A percentile compares a stretch with the other conserved stretches of the same genome.
phyloP scores from a whole-genome alignment of 2,113 vertebrate species.

The Vimba vimba region DNA sequence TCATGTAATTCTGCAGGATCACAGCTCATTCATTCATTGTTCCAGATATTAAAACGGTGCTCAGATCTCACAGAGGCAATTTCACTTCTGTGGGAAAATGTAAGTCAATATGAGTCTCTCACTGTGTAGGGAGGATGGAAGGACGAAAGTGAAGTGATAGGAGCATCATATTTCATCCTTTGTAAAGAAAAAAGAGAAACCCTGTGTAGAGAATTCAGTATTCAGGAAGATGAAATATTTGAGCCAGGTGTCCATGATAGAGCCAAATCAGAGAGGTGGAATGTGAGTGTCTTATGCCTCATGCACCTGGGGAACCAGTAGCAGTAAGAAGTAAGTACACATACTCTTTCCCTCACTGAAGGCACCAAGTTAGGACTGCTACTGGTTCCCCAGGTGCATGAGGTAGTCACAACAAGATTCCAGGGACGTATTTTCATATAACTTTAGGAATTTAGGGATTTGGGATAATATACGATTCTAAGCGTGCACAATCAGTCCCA shows the following conservation, averaged over 20 bases:
- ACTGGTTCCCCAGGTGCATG: not conserved
- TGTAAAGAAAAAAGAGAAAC: not conserved
- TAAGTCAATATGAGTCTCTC: slow-evolving; percentile 48
- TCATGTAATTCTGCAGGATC: slow-evolving; percentile 9
- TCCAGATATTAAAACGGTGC: slow-evolving; percentile 21
- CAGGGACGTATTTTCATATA: not conserved
- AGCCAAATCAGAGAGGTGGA: not conserved
- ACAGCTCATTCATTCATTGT: slow-evolving; percentile 29
- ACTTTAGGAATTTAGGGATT: not conserved
- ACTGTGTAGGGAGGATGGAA: slow-evolving; percentile 6
- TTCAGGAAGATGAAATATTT: slow-evolving; percentile 26
- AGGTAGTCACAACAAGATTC: not conserved
- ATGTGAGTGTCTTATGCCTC: not conserved
- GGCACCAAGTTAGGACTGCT: not conserved
- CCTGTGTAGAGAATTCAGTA: not conserved
- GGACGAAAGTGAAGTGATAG: slow-evolving; percentile 23
- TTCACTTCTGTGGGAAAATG: slow-evolving; percentile 52
- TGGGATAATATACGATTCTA: not conserved
- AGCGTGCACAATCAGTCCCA: not conserved
- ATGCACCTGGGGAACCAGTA: not conserved
- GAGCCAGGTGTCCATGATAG: not conserved
- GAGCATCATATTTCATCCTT: slow-evolving; percentile 44
- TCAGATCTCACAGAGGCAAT: slow-evolving; percentile 14
- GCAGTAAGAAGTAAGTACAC: not conserved
- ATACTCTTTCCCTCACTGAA: no score